Percentiles rank a stretch among this genome's conserved stretches.
Conservation (phyloP, 2,888 invertebrate genomes). For the Hipparchia semele region DNA sequence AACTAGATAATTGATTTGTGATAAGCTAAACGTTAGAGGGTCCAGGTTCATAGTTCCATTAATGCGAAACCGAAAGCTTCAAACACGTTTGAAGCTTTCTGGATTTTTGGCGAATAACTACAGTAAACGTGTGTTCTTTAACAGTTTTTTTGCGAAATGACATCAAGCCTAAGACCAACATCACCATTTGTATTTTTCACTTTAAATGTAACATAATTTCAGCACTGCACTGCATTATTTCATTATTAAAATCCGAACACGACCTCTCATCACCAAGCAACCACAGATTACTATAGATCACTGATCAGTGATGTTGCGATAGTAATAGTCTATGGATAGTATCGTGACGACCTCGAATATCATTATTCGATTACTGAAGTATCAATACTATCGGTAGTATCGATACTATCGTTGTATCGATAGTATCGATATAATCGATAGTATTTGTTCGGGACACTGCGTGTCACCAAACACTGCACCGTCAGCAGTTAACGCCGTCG, state of each 20-base stretch:
- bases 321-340: no score
- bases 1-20: constrained; percentile 99
- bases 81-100: constrained; percentile 97
- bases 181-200: constrained; percentile 78
- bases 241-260: constrained; percentile 52
- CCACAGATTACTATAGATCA: no score
- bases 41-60: constrained; percentile 99
- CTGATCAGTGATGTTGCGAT: no score
- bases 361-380: no score
- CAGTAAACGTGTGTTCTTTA: constrained; percentile 67
- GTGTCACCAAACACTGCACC: no score
- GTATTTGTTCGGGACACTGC: no score
- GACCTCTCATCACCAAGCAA: constrained; percentile 41
- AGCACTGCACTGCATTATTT: constrained; percentile 49
- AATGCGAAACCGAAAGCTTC: constrained; percentile 97
- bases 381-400: no score
- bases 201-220: constrained; percentile 69
- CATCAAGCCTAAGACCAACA: constrained; percentile 76
- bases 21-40: constrained; percentile 99
- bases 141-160: constrained; percentile 75
- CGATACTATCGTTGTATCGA: no score
- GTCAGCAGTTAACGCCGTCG: no score
- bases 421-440: no score
- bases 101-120: constrained; percentile 88
- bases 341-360: no score